A percentile compares a stretch with the other conserved stretches of the same genome.
phyloP scores from a whole-genome alignment of 2,797 vertebrate genomes.

The Paguma larvata region DNA sequence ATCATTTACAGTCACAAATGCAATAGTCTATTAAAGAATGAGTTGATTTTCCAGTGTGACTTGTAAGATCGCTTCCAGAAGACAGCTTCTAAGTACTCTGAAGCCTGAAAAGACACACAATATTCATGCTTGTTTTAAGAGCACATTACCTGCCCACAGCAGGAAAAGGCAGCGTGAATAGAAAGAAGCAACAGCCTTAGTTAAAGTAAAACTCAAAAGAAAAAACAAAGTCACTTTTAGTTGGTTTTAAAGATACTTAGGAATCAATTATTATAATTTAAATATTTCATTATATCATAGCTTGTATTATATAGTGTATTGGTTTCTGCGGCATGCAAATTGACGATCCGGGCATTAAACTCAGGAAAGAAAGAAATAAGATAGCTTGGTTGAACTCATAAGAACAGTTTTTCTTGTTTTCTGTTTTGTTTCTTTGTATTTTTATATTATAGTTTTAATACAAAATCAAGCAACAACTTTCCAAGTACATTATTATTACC shows the following conservation, averaged over 20 bases:
- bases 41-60: neutral
- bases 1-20: neutral
- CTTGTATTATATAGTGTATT: neutral
- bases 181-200: neutral
- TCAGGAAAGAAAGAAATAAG: neutral
- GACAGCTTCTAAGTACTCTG: neutral
- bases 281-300: neutral
- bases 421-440: neutral
- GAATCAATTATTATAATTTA: neutral
- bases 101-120: neutral
- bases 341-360: neutral
- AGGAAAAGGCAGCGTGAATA: neutral
- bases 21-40: neutral
- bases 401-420: neutral
- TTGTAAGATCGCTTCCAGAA: neutral
- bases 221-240: neutral
- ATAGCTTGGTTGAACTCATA: neutral
- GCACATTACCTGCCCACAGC: neutral
- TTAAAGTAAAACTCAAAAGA: constrained; percentile 14
- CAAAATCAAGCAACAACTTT: neutral
- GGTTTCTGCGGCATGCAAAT: neutral
- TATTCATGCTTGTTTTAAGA: neutral
- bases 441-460: constrained; percentile 6
- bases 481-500: neutral
- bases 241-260: neutral